These are phyloP conservation scores for Drepana arcuata DNA, from an alignment of 1,140 invertebrate species.

Conservation along the genomic window DNA sequence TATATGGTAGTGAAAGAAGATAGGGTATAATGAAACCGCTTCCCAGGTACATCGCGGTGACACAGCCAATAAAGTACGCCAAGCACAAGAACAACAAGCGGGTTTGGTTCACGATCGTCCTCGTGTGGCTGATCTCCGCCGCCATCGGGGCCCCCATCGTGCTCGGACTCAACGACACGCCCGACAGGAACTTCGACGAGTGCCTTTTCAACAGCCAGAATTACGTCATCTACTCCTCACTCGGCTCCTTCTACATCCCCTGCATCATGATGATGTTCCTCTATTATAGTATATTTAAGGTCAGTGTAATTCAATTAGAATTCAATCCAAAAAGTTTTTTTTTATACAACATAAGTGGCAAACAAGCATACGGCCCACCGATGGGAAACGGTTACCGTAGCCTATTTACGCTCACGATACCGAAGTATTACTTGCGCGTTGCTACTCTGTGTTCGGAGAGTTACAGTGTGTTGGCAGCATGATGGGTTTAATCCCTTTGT, in stretches of 20 bases:
- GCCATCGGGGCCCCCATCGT: conserved; percentile 98
- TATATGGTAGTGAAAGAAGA: conserved; percentile 3
- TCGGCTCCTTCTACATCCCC: conserved; percentile 99
- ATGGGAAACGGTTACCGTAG: too few relatives aligned
- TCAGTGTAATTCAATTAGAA: too few relatives aligned
- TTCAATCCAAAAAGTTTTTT: too few relatives aligned
- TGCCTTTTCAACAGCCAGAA: conserved; percentile 98
- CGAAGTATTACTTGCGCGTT: too few relatives aligned
- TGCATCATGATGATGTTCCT: conserved; percentile 99
- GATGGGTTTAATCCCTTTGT: too few relatives aligned
- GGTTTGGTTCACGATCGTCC: conserved; percentile 94
- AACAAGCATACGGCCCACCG: too few relatives aligned
- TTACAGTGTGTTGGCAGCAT: too few relatives aligned
- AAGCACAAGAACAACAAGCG: conserved; percentile 97
- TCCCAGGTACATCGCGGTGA: conserved; percentile 98
- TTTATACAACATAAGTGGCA: too few relatives aligned
- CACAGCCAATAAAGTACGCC: conserved; percentile 98
- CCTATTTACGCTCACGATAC: too few relatives aligned
- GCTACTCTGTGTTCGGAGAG: too few relatives aligned
- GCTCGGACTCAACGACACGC: conserved; percentile 93
- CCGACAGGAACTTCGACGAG: conserved; percentile 81
- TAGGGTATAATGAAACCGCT: too few relatives aligned
- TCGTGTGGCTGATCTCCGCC: conserved; percentile 96
- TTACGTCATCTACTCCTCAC: conserved; percentile 98
- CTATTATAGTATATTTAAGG: conserved; percentile 98